Evolutionary conservation across 1,140 invertebrate species (phyloP), one percentile per base, ranked within the genome.

Genomic region (Aphelinus certus): DNA sequence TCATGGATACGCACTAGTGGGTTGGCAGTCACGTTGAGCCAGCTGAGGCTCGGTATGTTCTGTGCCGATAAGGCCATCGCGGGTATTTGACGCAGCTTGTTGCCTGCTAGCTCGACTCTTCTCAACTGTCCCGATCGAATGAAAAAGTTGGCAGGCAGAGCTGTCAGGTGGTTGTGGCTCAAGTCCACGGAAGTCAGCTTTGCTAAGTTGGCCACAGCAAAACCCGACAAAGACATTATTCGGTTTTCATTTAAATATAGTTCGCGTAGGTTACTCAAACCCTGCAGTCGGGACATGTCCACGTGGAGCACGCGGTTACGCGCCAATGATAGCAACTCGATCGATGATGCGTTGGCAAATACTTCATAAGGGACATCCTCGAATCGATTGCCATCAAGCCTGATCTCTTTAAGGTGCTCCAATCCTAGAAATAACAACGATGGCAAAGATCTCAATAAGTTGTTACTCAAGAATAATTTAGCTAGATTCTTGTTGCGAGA

Each of bases 11-110:
- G 88, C 3, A 90, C 87, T 58, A 97, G 87, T 1, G 95, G 94
- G 88, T 97, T 97, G 1, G 90, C 91, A 1, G 94, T 95, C 56
- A 97, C 87, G 83, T 96, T 95, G 0, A 97, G 88, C 89, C 92
- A 93, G 3, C 89, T 90, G 0, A 97, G 82, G 2, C 89, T 90
- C 0, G 93, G 92, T 45, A 95, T 84, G 61, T 94, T 93, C 42
- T 91, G 90, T 67, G 93, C 92, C 0, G 94, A 93, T 2, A 97
- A 83, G 0, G 94, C 92, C 1, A 92, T 91, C 47, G 93, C 93
- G 3, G 95, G 95, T 71, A 97, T 93, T 81, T 95, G 92, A 70
- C 92, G 90, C 73, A 97, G 94, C 55, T 91, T 90, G 88, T 97
- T 97, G 73, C 89, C 89, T 0, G 95, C 94, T 49, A 97, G 84